phyloP scores from a whole-genome alignment of 2,888 invertebrate species.

The Melanophora roralis region DNA sequence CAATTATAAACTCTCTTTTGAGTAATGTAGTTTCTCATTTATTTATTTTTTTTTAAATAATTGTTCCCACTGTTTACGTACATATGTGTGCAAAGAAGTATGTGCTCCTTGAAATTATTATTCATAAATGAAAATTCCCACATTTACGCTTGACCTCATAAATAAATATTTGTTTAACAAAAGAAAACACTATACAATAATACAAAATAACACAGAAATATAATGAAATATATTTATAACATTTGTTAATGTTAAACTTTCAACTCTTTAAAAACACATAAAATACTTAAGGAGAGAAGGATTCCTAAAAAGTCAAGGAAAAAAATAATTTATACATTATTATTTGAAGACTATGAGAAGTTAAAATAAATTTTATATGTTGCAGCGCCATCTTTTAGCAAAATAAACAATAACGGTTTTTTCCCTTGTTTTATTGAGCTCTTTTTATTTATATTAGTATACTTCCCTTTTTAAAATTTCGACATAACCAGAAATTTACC shows the following conservation, averaged over 20 bases:
- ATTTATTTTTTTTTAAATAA: neutral
- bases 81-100: too few species aligned
- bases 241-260: constrained; percentile 48
- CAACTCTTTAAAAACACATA: constrained; percentile 15
- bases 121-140: constrained; percentile 42
- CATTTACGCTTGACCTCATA: constrained; percentile 61
- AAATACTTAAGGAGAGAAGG: constrained; percentile 27
- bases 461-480: neutral
- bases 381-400: too few species aligned
- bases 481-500: neutral
- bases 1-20: neutral
- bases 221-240: constrained; percentile 26
- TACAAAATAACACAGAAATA: constrained; percentile 11
- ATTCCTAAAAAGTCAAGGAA: neutral
- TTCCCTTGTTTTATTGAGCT: too few species aligned
- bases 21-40: neutral
- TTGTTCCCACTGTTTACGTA: constrained; percentile 5
- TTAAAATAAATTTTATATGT: neutral
- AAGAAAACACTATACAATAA: constrained; percentile 16
- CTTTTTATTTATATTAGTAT: neutral
- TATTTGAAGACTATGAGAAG: neutral
- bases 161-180: constrained; percentile 54
- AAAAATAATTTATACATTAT: neutral
- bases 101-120: constrained; percentile 2
- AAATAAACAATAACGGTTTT: too few species aligned